phyloP scores from a whole-genome alignment of 2,113 vertebrate species.

The Ursus arctos region DNA sequence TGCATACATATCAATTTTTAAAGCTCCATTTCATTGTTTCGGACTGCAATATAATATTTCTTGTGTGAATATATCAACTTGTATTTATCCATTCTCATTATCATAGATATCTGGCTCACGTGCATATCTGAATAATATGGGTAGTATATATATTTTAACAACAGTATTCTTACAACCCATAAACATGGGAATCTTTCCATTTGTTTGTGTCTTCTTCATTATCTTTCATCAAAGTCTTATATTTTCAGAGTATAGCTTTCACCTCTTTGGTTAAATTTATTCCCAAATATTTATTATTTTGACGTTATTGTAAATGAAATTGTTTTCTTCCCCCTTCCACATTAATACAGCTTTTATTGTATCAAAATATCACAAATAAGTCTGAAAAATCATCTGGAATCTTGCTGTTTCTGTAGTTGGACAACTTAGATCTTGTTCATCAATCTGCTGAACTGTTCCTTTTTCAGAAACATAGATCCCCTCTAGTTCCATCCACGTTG shows the following conservation, averaged over 20 bases:
- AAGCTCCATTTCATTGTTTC: background rate
- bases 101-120: background rate
- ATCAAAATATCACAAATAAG: background rate
- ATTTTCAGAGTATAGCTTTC: background rate
- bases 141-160: background rate
- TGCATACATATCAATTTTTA: background rate
- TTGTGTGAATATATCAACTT: background rate
- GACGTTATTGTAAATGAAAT: background rate
- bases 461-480: background rate
- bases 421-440: background rate
- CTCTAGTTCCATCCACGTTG: no score
- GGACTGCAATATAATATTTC: background rate
- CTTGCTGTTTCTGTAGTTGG: background rate
- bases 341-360: background rate
- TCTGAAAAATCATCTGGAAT: background rate
- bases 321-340: background rate
- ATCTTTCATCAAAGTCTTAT: background rate
- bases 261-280: background rate
- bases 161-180: background rate
- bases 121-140: background rate
- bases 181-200: background rate
- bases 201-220: background rate
- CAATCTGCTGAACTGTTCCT: background rate
- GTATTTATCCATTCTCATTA: background rate
- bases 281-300: background rate